Base-by-base conservation (phyloP, 2,797 vertebrate species). In the Enteromius radiatus region DNA sequence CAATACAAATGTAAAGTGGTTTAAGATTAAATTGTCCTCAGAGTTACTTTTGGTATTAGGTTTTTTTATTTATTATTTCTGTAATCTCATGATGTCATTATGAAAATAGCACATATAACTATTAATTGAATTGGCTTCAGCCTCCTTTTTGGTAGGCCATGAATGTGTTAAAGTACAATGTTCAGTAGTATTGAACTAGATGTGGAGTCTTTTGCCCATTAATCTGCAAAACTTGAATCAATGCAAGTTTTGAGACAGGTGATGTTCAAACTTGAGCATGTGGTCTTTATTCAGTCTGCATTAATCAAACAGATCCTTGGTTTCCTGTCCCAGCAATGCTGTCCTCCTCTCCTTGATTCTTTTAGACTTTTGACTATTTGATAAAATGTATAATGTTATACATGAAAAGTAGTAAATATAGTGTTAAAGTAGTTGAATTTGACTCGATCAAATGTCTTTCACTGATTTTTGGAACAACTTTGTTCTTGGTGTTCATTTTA, bases 271-370 rank as follows among this genome's bases (percentile, higher is more conserved):
- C 36, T 23, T 74, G 14, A 49, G 47, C 73, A 82, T 82, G 71
- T 75, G 17, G 28, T 76, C 23, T 45, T 14, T 69, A 23, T 69
- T 45, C 17, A 23, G 12, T 23, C 69, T 65, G 71, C 73, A 49
- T 79, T 21, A 54, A 26, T 54, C 64, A 56, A 43, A 82, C 63
- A 83, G 59, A 74, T 33, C 74, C 36, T 67, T 75, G 4, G 4
- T 28, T 52, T 76, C 54, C 74, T 80, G 65, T 82, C 54, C 84
- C 75, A 84, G 67, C 56, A 73, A 67, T 59, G 43, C 15, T 84
- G 47, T 56, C 81, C 70, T 85, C 23, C 79, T 80, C 76, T 88
- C 68, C 80, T 77, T 77, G 63, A 74, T 68, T 84, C 21, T 14
- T 67, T 67, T 49, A 59, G 7, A 26, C 63, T 41, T 76, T 19